Evolutionary conservation across 2,113 vertebrate genomes (phyloP).

Genomic region (Seriola aureovittata): DNA sequence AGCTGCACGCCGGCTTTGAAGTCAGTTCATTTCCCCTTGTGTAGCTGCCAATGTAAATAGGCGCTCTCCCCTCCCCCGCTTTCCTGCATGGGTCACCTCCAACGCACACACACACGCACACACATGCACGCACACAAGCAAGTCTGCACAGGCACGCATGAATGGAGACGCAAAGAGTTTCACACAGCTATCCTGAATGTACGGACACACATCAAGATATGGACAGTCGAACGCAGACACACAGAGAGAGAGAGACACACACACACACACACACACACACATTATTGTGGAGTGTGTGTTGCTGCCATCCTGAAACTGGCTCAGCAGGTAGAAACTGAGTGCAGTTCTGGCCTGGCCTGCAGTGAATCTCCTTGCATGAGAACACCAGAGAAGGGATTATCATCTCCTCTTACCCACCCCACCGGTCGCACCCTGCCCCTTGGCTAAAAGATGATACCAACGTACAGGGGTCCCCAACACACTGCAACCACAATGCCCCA

Average conservation of each 20-base stretch:
- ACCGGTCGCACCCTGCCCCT: slow-evolving; percentile 86
- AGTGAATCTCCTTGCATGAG: slow-evolving; percentile 19
- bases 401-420: slow-evolving; percentile 80
- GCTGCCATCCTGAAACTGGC: slow-evolving; percentile 38
- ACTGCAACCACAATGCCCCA: slow-evolving; percentile 21
- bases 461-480: slow-evolving; percentile 46
- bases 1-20: slow-evolving; percentile 86
- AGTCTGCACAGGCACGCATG: slow-evolving; percentile 61
- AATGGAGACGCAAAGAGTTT: slow-evolving; percentile 55
- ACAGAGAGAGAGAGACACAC: too few relatives aligned
- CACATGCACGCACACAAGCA: slow-evolving; percentile 39
- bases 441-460: slow-evolving; percentile 78
- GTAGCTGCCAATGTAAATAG: slow-evolving; percentile 88
- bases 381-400: slow-evolving; percentile 72
- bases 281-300: not conserved
- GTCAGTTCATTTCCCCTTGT: slow-evolving; percentile 86
- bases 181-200: slow-evolving; percentile 39
- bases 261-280: slow-evolving; percentile 9
- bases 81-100: slow-evolving; percentile 81
- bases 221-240: slow-evolving; percentile 14
- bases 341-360: slow-evolving; percentile 11
- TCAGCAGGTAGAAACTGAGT: slow-evolving; percentile 42
- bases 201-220: slow-evolving; percentile 31
- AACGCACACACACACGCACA: slow-evolving; percentile 48
- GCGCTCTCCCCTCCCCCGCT: slow-evolving; percentile 63